Evolutionary conservation across 1,140 invertebrate genomes (phyloP).

Genomic region (Drosophila bipectinata): DNA sequence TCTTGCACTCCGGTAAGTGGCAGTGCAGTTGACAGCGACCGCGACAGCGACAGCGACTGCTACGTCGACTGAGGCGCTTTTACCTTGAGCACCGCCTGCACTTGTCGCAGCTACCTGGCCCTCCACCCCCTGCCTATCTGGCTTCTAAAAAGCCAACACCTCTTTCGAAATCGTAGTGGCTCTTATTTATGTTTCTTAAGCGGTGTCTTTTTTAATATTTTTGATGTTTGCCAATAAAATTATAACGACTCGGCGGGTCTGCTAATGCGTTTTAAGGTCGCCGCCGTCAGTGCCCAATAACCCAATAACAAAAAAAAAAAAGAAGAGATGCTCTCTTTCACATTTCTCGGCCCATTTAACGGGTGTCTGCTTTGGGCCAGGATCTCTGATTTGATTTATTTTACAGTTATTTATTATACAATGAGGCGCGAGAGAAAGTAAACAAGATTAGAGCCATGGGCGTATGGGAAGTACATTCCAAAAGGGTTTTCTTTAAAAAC

Average conservation of each 20-base stretch:
- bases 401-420: constrained; percentile 70
- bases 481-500: neutral
- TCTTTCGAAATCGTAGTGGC: constrained; percentile 67
- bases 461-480: neutral
- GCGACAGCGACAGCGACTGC: constrained; percentile 25
- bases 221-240: constrained; percentile 80
- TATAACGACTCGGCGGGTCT: constrained; percentile 70
- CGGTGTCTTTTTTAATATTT: constrained; percentile 44
- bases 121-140: neutral
- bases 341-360: constrained; percentile 76
- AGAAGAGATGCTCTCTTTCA: constrained; percentile 57
- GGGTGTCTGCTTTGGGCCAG: constrained; percentile 29
- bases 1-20: constrained; percentile 59
- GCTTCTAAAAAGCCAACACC: constrained; percentile 73
- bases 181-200: constrained; percentile 40
- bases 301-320: constrained; percentile 72
- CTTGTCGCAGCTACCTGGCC: constrained; percentile 51
- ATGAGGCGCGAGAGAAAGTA: constrained; percentile 32
- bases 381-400: constrained; percentile 57
- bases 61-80: constrained; percentile 34
- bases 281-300: neutral
- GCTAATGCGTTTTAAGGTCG: constrained; percentile 82
- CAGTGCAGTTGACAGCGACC: neutral
- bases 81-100: constrained; percentile 77
- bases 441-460: constrained; percentile 22